Percentiles rank a stretch among this genome's conserved stretches.
Conservation (phyloP, 2,888 invertebrate genomes). For the Furcula furcula region DNA sequence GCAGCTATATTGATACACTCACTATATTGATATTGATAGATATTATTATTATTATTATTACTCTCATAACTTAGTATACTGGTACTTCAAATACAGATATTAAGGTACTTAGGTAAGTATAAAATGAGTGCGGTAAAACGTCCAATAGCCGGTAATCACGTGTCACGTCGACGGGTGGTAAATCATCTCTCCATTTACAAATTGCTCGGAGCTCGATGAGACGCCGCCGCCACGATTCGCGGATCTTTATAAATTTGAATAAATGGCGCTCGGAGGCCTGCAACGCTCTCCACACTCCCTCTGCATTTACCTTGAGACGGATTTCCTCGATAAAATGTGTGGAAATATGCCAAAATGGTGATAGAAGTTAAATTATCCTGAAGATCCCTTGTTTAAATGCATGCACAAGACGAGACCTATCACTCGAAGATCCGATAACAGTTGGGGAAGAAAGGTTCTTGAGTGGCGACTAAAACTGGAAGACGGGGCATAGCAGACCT, state of each 20-base stretch:
- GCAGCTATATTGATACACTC: too few species aligned
- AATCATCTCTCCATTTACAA: conserved; percentile 68
- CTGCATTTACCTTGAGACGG: not conserved
- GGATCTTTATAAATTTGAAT: conserved; percentile 70
- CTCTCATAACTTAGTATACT: too few species aligned
- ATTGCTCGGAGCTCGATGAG: conserved; percentile 63
- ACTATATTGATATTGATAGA: too few species aligned
- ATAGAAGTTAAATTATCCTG: not conserved
- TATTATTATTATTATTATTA: too few species aligned
- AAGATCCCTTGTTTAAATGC: too few species aligned
- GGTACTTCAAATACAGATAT: too few species aligned
- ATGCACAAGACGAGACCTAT: too few species aligned
- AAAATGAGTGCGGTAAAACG: not conserved
- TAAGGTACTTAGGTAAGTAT: too few species aligned
- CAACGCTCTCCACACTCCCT: not conserved
- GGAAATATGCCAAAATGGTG: not conserved
- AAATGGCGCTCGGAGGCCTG: conserved; percentile 36
- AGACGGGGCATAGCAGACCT: too few species aligned
- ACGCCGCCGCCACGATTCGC: conserved; percentile 48
- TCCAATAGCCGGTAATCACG: not conserved
- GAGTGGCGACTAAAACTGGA: too few species aligned
- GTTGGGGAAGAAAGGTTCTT: too few species aligned
- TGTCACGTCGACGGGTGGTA: conserved; percentile 29
- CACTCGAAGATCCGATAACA: too few species aligned
- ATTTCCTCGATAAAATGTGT: not conserved